Conservation (phyloP, 2,797 vertebrate species). For the Hapalemur alaotrensis region DNA sequence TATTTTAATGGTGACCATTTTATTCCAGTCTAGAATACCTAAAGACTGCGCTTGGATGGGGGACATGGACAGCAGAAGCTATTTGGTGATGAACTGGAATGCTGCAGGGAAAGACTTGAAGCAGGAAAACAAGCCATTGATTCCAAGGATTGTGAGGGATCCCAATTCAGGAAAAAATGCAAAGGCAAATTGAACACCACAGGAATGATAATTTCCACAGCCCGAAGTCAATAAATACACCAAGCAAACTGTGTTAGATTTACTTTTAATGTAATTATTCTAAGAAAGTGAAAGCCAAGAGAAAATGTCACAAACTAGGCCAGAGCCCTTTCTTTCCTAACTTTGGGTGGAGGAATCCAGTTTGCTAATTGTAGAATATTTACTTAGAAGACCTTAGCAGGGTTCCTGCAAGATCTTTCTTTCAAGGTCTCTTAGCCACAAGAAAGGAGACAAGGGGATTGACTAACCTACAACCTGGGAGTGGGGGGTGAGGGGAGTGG, state of each 20-base stretch:
- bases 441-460: background rate
- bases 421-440: background rate
- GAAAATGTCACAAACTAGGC: constrained; percentile 48
- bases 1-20: background rate
- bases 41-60: background rate
- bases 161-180: background rate
- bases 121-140: constrained; percentile 49
- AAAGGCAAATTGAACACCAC: constrained; percentile 9
- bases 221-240: constrained; percentile 12
- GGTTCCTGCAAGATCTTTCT: background rate
- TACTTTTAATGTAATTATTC: constrained; percentile 30
- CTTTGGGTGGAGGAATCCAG: background rate
- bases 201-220: constrained; percentile 24
- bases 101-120: background rate
- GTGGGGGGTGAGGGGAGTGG: rapidly evolving
- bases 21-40: background rate
- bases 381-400: background rate
- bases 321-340: background rate
- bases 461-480: background rate
- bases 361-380: constrained; percentile 1
- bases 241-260: background rate
- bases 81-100: background rate
- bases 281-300: constrained; percentile 46
- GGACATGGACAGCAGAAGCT: background rate
- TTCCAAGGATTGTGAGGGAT: background rate